A percentile compares a stretch with the other conserved stretches of the same genome.
Evolutionary conservation across 2,888 invertebrate species (phyloP).

Genomic region (Amblyjoppa proteus): DNA sequence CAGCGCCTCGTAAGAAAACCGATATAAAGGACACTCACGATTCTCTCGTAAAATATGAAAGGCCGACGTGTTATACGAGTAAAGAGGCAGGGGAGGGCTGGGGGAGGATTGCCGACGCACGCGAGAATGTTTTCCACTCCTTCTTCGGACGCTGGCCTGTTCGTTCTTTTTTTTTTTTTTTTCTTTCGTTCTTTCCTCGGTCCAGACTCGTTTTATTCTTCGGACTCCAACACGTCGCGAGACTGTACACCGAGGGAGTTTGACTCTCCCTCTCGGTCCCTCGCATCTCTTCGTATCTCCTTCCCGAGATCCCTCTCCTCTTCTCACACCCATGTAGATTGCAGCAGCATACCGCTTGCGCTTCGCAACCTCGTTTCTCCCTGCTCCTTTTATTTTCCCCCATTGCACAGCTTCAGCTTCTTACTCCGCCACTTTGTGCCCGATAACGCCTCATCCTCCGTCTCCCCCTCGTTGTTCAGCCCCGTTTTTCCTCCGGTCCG

Average conservation of each 20-base stretch:
- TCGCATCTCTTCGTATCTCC: not conserved
- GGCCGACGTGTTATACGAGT: conserved; percentile 69
- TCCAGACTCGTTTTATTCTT: conserved; percentile 25
- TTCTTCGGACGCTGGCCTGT: conserved; percentile 10
- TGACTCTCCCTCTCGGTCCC: conserved; percentile 5
- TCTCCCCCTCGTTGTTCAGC: not conserved
- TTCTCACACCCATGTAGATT: conserved; percentile 16
- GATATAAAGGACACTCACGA: conserved; percentile 81
- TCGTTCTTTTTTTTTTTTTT: conserved; percentile 10
- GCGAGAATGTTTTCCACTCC: conserved; percentile 55
- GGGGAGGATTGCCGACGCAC: conserved; percentile 42
- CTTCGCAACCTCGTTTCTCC: conserved; percentile 15
- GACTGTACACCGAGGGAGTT: not conserved
- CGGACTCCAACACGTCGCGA: conserved; percentile 17
- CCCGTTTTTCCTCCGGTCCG: not conserved
- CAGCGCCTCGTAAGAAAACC: conserved; percentile 71
- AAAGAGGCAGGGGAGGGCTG: conserved; percentile 48
- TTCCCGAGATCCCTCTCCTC: not conserved
- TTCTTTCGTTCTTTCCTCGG: conserved; percentile 2
- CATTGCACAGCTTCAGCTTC: conserved; percentile 2
- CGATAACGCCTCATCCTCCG: conserved; percentile 15
- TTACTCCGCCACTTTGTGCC: conserved; percentile 14
- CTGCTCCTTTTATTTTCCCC: not conserved
- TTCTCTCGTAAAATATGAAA: conserved; percentile 80
- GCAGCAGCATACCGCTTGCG: not conserved